These are phyloP conservation scores for Perca flavescens DNA, from an alignment of 2,113 vertebrate genomes.

Conservation along the genomic window DNA sequence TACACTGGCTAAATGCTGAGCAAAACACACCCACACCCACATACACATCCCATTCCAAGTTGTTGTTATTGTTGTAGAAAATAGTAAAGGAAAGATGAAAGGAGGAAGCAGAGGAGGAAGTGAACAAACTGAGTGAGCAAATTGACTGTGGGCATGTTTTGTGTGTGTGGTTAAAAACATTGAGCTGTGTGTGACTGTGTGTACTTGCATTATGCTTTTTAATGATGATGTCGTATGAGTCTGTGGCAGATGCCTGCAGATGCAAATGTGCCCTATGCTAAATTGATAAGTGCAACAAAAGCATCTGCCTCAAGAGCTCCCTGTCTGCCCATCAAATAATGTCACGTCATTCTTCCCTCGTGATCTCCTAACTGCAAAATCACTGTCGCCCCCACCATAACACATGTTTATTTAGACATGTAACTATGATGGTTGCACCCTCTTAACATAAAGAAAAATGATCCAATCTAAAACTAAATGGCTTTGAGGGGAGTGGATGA, in stretches of 20 bases:
- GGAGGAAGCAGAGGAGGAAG: conserved; percentile 20
- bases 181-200: not conserved
- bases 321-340: conserved; percentile 42
- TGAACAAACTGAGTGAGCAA: conserved; percentile 24
- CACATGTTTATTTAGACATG: conserved; percentile 44
- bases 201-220: conserved; percentile 13
- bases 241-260: conserved; percentile 19
- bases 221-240: conserved; percentile 6
- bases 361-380: conserved; percentile 44
- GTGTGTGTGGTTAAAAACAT: conserved; percentile 2
- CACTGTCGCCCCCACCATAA: conserved; percentile 27
- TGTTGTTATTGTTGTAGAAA: not conserved
- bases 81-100: conserved; percentile 21
- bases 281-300: conserved; percentile 64
- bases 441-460: conserved; percentile 8
- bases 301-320: conserved; percentile 9
- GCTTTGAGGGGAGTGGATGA: not conserved
- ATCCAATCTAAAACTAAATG: conserved; percentile 54
- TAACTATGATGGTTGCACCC: conserved; percentile 21
- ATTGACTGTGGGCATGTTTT: conserved; percentile 15
- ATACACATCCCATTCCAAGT: not conserved
- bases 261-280: conserved; percentile 55
- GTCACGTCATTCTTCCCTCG: conserved; percentile 29
- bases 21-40: conserved; percentile 2
- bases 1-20: conserved; percentile 43